Percentiles rank a stretch among this genome's conserved stretches.
phyloP scores from a whole-genome alignment of 2,797 vertebrate genomes.

The Streptopelia turtur region DNA sequence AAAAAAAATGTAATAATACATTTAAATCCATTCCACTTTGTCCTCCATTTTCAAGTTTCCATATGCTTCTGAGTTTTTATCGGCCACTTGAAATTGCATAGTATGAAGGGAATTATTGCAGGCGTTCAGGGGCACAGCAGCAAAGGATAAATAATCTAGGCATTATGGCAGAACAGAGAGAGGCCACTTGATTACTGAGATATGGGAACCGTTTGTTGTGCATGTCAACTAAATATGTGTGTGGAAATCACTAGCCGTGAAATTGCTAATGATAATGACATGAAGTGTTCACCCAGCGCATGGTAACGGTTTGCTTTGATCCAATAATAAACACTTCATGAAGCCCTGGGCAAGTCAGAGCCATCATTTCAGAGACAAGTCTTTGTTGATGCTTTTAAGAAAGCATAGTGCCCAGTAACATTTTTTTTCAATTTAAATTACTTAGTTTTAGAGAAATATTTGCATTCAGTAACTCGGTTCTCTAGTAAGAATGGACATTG shows the following conservation, averaged over 20 bases:
- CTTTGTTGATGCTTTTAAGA: neutral
- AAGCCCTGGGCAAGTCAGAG: neutral
- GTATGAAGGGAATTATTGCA: neutral
- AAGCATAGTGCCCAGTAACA: neutral
- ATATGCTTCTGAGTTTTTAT: neutral
- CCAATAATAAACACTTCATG: neutral
- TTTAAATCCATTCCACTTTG: neutral
- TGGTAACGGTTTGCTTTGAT: neutral
- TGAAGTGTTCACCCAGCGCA: neutral
- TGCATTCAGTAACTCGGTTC: neutral
- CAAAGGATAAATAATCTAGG: neutral
- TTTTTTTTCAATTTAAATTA: neutral
- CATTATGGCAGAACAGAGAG: neutral
- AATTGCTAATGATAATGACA: neutral
- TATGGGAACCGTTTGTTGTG: neutral
- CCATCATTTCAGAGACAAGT: neutral
- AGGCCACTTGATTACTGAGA: neutral
- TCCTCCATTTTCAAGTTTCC: neutral
- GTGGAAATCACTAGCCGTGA: conserved; percentile 1
- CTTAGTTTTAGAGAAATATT: neutral
- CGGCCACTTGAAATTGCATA: neutral
- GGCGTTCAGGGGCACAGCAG: neutral
- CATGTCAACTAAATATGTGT: neutral
- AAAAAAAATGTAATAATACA: too few species aligned
- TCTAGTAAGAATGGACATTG: neutral